Percentiles rank a stretch among this genome's conserved stretches.
Conservation (phyloP, 1,140 invertebrate species). For the Zeugodacus cucurbitae region DNA sequence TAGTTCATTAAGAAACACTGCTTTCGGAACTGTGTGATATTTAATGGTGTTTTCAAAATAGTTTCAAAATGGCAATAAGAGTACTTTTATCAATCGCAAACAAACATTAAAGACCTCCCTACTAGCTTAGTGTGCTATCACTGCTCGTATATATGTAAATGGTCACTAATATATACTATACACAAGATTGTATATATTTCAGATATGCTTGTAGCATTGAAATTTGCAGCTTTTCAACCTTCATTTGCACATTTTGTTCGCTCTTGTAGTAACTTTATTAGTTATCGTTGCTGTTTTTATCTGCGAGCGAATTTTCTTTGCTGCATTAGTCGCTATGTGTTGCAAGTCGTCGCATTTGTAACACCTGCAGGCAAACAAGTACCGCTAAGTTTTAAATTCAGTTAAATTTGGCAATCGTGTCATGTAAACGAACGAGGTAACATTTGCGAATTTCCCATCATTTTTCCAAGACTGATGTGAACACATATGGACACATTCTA, state of each 20-base stretch:
- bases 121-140: neutral
- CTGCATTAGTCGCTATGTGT: neutral
- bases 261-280: neutral
- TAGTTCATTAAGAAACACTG: too few species aligned
- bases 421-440: neutral
- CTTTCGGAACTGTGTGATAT: too few species aligned
- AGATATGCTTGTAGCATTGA: neutral
- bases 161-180: neutral
- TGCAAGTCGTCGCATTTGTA: neutral
- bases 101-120: neutral
- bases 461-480: neutral
- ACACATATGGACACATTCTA: neutral
- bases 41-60: too few species aligned
- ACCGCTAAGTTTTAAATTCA: neutral
- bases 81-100: too few species aligned
- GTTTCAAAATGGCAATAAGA: too few species aligned
- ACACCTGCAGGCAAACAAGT: slow-evolving; percentile 16
- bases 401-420: slow-evolving; percentile 5
- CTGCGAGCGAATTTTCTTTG: neutral
- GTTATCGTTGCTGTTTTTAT: neutral
- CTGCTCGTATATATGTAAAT: neutral
- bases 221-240: neutral
- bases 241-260: neutral
- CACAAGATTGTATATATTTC: neutral
- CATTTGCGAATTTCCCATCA: neutral